phyloP scores from a whole-genome alignment of 1,140 invertebrate species.

The Drosophila prosaltans region DNA sequence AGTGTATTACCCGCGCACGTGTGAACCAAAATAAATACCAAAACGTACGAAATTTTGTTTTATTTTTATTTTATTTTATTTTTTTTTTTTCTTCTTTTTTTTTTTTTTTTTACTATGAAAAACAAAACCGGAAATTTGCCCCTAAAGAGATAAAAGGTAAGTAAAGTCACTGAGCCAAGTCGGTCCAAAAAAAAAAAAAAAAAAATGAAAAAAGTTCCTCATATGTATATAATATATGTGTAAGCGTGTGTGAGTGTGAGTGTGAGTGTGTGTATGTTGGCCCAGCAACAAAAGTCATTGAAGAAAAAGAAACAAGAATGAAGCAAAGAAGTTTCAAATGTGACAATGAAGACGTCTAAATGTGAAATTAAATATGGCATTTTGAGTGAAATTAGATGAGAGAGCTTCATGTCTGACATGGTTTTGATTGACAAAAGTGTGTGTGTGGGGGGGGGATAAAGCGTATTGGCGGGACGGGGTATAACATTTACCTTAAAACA shows the following conservation, averaged over 20 bases:
- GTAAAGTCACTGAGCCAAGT: slow-evolving; percentile 37
- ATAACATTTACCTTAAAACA: background rate
- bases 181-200: background rate
- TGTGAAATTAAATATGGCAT: slow-evolving; percentile 76
- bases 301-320: slow-evolving; percentile 19
- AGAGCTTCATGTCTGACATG: slow-evolving; percentile 49
- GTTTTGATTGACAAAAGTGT: slow-evolving; percentile 44
- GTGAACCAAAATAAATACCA: slow-evolving; percentile 75
- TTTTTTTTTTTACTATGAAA: slow-evolving; percentile 70
- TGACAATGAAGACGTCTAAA: slow-evolving; percentile 71
- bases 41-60: slow-evolving; percentile 59
- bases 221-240: background rate
- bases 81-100: background rate
- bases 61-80: too few species aligned
- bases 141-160: slow-evolving; percentile 37
- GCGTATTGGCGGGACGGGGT: too few species aligned
- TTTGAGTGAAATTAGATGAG: slow-evolving; percentile 69
- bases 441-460: too few species aligned
- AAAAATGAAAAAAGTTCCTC: background rate
- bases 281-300: slow-evolving; percentile 19
- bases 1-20: slow-evolving; percentile 79
- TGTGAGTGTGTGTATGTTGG: slow-evolving; percentile 26
- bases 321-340: slow-evolving; percentile 40
- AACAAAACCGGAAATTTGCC: slow-evolving; percentile 70
- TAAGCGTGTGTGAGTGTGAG: background rate